Base-by-base conservation (phyloP, 2,113 vertebrate species). In the Vidua macroura region DNA sequence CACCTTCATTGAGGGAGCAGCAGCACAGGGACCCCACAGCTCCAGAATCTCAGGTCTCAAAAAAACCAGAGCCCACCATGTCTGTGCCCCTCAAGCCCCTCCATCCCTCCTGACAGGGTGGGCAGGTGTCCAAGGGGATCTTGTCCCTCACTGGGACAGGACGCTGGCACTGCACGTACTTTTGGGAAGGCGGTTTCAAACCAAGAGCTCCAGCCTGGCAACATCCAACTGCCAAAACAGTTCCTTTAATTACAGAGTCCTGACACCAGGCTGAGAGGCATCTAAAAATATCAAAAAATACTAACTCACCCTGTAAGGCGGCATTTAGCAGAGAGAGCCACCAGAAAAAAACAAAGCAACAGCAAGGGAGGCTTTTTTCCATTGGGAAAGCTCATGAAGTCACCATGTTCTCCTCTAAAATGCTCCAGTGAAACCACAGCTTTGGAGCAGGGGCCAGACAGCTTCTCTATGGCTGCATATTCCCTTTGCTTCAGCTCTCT, bases 211-310 rank as follows among this genome's bases (percentile, higher is more conserved):
- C 84, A 92, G 30, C 41, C 63, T 56, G 53, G 70, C 67, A 69
- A 60, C n/a, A n/a, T 62, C 87, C 1, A 2, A 33, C 59, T 58
- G 30, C 83, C 82, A 62, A 46, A 92, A 83, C 7, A 19, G 59
- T 37, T 83, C 44, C 60, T 90, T 94, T 81, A 93, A 94, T 95
- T 94, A 95, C 7, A 66, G 67, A 70, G 74, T 39, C 31, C 74
- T 2, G 1, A 88, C 58, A 39, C 67, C 43, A 44, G 49, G 53
- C 70, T 2, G 5, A 78, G 56, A 0, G 1, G 52, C 74, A 85
- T 72, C 90, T 92, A 87, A 96, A 95, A 92, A 87, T 92, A 87
- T 7, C 1, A 19, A 59, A 63, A 85, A 66, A 59, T 15, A 19
- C 52, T 27, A 92, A 64, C 74, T 75, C 44, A 9, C 16, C 58